These are phyloP conservation scores for Calliphora vicina DNA, from an alignment of 1,140 invertebrate species.

Conservation along the genomic window DNA sequence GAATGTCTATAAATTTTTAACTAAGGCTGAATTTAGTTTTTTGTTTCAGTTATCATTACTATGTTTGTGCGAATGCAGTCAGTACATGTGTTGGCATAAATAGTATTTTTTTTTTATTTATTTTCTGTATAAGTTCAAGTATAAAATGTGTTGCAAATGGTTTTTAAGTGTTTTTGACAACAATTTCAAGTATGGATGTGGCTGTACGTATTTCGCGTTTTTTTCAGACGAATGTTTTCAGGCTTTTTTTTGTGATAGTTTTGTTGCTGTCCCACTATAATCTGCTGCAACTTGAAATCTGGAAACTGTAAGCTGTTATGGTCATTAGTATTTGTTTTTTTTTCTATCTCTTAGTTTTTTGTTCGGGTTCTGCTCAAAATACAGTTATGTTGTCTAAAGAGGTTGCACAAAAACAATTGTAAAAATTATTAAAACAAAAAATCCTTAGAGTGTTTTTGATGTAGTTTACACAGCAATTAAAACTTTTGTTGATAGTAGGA, in stretches of 20 bases:
- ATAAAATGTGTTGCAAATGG: slow-evolving; percentile 5
- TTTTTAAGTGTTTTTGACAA: slow-evolving; percentile 7
- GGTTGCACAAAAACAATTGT: neutral
- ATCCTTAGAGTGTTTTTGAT: slow-evolving; percentile 9
- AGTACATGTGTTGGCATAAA: neutral
- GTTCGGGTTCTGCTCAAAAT: neutral
- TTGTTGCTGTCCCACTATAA: slow-evolving; percentile 7
- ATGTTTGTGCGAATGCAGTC: neutral
- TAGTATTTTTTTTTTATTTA: neutral
- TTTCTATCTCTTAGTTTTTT: neutral
- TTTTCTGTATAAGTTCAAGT: neutral
- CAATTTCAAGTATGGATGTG: neutral
- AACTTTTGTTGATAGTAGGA: neutral
- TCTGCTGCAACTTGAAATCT: neutral
- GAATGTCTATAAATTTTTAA: slow-evolving; percentile 17
- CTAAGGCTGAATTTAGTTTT: neutral
- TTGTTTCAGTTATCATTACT: neutral
- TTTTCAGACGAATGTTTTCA: neutral
- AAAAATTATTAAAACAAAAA: neutral
- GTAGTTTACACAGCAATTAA: slow-evolving; percentile 16
- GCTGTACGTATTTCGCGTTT: neutral
- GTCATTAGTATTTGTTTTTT: neutral
- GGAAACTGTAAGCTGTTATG: neutral
- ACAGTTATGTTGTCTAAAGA: neutral
- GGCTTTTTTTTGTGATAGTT: neutral